Base-by-base conservation (phyloP, 1,140 invertebrate species). In the Zaprionus kolodkinae region DNA sequence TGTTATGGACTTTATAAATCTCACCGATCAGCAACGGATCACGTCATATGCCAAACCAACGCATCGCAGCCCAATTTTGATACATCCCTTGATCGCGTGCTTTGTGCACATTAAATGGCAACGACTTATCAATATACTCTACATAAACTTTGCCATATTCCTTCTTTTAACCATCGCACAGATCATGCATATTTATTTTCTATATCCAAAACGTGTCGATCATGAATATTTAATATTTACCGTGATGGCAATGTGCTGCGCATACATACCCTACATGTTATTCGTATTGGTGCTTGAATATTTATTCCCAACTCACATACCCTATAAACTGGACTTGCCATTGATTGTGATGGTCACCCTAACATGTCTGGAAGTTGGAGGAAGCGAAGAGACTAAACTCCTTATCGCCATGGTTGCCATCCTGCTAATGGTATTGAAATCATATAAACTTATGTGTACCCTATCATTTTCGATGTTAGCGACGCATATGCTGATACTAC, bases 1-100 rank as follows among this genome's bases (percentile, higher is more conserved):
- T 17, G 30, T 59, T 11, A 6, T 59, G 13, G 57, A 67, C 36
- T 56, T 13, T n/a, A 35, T 50, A 6, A 67, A 59, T 67, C 38
- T 67, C 1, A 67, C 54, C 1, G 48, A 48, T 35, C 15, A 11
- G 2, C 4, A 50, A 1, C 40, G 25, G 7, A 27, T 59, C 6
- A 36, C 50, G 12, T 17, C 55, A 1, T 52, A 59, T 12, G 55
- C 55, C 40, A 33, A 25, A 1, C 12, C 27, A 6, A 48, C 59
- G 17, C 40, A 50, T 13, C 17, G 48, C 7, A 48, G 55, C 7
- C 55, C 38, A 1, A 12, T 67, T 17, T 5, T 67, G 17, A 5
- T 35, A 12, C 65, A 67, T 48, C 65, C 65, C 17, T n/a, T 67
- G 15, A 57, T 67, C 30, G 48, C 40, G 6, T 59, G 54, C 27